phyloP scores from a whole-genome alignment of 2,888 invertebrate species.

The Polia nebulosa region DNA sequence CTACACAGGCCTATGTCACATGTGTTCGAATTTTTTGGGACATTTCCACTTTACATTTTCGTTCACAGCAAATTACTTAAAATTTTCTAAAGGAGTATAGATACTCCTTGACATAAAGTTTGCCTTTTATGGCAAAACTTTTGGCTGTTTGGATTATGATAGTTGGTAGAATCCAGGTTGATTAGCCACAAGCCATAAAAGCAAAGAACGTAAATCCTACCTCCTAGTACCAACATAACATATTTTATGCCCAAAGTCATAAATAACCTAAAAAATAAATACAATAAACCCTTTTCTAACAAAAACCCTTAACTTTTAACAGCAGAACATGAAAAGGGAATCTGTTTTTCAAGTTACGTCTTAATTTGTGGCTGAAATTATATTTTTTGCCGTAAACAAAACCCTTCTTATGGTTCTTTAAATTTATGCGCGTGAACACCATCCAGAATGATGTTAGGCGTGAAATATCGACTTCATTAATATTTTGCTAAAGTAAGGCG shows the following conservation, averaged over 20 bases:
- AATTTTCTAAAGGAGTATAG: too few relatives aligned
- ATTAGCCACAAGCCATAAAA: too few relatives aligned
- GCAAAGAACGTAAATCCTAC: too few relatives aligned
- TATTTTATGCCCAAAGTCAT: neutral
- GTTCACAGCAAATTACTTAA: too few relatives aligned
- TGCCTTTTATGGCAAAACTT: too few relatives aligned
- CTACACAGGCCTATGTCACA: too few relatives aligned
- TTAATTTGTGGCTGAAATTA: constrained; percentile 51
- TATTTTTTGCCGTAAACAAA: constrained; percentile 29
- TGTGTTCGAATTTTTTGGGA: too few relatives aligned
- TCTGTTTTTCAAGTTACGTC: constrained; percentile 25
- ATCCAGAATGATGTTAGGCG: constrained; percentile 18
- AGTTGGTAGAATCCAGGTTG: too few relatives aligned
- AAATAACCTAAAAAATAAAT: constrained; percentile 26
- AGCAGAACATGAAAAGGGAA: constrained; percentile 29
- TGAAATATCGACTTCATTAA: constrained; percentile 58
- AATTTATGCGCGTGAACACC: constrained; percentile 39
- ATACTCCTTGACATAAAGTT: too few relatives aligned
- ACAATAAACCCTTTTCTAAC: neutral
- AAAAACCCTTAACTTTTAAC: constrained; percentile 32
- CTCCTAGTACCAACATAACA: too few relatives aligned
- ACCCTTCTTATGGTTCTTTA: neutral
- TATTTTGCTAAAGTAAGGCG: constrained; percentile 21
- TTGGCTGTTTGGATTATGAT: too few relatives aligned
- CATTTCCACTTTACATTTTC: too few relatives aligned